Conservation (phyloP, 1,140 invertebrate genomes). For the Gerris buenoi region DNA sequence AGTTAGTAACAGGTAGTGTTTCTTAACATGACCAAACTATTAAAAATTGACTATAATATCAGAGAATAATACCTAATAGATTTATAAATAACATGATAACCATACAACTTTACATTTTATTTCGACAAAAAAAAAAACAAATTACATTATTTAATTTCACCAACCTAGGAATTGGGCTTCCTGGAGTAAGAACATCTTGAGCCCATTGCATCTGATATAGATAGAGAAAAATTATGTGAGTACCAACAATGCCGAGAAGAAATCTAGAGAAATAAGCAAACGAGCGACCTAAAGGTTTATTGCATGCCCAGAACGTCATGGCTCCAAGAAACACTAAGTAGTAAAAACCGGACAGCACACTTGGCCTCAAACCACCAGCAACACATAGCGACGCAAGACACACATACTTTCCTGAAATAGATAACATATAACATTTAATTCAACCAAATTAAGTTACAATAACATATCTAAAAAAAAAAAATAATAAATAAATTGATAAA, state of each 20-base stretch:
- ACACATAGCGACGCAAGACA: slow-evolving; percentile 56
- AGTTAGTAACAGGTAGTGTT: too few species aligned
- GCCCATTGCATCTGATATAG: slow-evolving; percentile 75
- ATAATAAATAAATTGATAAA: not conserved
- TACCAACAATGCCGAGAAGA: slow-evolving; percentile 53
- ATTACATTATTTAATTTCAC: too few species aligned
- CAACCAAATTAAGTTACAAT: not conserved
- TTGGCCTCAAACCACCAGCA: slow-evolving; percentile 60
- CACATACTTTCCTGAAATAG: slow-evolving; percentile 44
- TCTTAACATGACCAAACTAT: too few species aligned
- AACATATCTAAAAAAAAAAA: not conserved
- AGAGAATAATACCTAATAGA: too few species aligned
- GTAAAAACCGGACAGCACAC: slow-evolving; percentile 63
- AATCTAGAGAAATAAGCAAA: slow-evolving; percentile 58
- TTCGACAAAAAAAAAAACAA: too few species aligned
- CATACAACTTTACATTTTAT: too few species aligned
- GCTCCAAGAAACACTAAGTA: slow-evolving; percentile 70
- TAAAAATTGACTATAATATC: too few species aligned
- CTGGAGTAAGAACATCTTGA: slow-evolving; percentile 51
- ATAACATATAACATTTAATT: not conserved
- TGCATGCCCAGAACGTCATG: slow-evolving; percentile 77
- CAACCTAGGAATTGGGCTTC: slow-evolving; percentile 51
- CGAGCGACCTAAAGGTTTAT: slow-evolving; percentile 49
- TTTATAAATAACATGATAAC: too few species aligned
- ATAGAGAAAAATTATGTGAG: slow-evolving; percentile 62